A percentile compares a stretch with the other conserved stretches of the same genome.
phyloP scores from a whole-genome alignment of 2,888 invertebrate species.

The Scrobipalpa costella region DNA sequence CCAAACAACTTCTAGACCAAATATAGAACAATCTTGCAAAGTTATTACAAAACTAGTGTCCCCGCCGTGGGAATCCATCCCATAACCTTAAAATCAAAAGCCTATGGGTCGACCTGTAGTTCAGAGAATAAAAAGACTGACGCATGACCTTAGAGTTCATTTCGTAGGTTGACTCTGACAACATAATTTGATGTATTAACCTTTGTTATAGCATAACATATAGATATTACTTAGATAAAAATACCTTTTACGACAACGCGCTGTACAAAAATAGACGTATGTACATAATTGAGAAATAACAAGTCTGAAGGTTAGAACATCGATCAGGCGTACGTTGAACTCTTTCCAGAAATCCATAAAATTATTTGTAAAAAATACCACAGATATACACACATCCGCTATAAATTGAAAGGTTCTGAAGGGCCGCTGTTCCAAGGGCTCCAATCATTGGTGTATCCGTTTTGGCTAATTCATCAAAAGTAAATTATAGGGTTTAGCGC shows the following conservation, averaged over 20 bases:
- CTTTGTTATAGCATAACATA: not conserved
- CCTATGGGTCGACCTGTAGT: too few relatives aligned
- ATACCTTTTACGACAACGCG: not conserved
- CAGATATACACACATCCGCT: constrained; percentile 53
- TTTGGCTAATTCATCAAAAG: constrained; percentile 68
- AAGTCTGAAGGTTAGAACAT: constrained; percentile 30
- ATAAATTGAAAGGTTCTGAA: constrained; percentile 55
- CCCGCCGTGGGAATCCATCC: too few relatives aligned
- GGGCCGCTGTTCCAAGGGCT: constrained; percentile 50
- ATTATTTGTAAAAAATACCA: constrained; percentile 52
- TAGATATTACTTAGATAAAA: not conserved
- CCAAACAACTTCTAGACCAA: too few relatives aligned
- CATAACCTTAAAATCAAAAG: too few relatives aligned
- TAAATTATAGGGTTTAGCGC: constrained; percentile 63
- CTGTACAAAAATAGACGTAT: not conserved
- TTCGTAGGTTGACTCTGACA: not conserved
- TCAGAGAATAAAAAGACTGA: too few relatives aligned
- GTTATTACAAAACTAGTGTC: too few relatives aligned
- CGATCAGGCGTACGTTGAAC: constrained; percentile 48
- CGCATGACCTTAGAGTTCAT: not conserved
- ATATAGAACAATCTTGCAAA: too few relatives aligned
- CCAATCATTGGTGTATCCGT: constrained; percentile 59
- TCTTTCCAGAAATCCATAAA: constrained; percentile 45
- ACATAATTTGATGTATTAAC: not conserved
- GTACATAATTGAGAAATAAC: not conserved